Evolutionary conservation across 2,113 vertebrate species (phyloP).

Genomic region (Cryptomyrus ogoouensis): DNA sequence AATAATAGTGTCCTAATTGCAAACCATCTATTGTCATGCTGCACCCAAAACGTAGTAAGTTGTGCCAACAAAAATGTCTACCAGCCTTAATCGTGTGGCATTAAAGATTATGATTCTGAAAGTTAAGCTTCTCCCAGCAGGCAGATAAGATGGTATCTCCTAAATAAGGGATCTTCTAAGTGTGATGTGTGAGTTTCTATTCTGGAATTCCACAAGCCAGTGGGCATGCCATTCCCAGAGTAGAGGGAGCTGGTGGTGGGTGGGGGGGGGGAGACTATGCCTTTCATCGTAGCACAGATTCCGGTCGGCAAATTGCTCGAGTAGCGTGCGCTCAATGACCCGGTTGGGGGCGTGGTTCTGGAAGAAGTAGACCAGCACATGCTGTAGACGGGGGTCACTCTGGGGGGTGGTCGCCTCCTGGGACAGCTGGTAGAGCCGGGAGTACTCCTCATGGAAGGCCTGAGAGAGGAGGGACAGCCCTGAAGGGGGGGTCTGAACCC

Average conservation of each 20-base stretch:
- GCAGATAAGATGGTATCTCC: neutral
- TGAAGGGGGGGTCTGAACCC: neutral
- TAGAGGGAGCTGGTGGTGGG: too few species aligned
- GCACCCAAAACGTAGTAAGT: neutral
- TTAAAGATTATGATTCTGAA: neutral
- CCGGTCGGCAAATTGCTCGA: conserved; percentile 90
- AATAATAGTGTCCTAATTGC: neutral
- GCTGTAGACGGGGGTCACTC: conserved; percentile 81
- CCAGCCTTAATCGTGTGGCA: neutral
- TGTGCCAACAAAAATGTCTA: neutral
- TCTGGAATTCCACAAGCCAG: neutral
- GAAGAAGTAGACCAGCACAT: conserved; percentile 86
- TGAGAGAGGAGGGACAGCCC: conserved; percentile 32
- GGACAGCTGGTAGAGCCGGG: conserved; percentile 78
- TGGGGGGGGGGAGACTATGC: conserved; percentile 45
- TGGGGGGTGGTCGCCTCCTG: conserved; percentile 70
- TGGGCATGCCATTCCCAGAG: neutral
- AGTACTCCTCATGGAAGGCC: conserved; percentile 92
- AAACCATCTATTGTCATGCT: neutral
- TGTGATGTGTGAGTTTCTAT: neutral
- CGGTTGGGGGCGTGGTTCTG: conserved; percentile 83
- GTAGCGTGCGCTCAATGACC: conserved; percentile 82
- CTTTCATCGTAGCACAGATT: conserved; percentile 95
- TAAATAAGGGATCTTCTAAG: neutral
- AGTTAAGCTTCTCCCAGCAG: neutral